These are phyloP conservation scores for Strix aluco DNA, from an alignment of 2,113 vertebrate species.

Conservation along the genomic window DNA sequence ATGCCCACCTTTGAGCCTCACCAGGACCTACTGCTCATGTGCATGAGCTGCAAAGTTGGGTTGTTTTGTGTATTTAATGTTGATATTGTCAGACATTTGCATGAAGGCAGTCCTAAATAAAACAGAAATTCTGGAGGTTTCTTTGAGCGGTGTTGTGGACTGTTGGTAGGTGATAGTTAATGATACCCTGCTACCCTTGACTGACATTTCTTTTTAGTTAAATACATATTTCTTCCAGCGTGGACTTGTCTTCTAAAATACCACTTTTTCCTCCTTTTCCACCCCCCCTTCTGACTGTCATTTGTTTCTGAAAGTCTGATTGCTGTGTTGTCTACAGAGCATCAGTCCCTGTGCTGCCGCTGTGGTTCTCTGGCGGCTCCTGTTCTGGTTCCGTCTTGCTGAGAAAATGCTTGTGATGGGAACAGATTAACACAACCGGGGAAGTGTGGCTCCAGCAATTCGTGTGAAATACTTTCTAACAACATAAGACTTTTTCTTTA, in stretches of 20 bases:
- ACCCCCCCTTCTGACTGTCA: accelerated
- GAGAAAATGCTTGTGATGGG: background rate
- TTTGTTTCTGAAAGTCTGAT: background rate
- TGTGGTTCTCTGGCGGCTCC: background rate
- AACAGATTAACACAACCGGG: background rate
- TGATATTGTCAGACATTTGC: background rate
- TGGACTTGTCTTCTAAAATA: background rate
- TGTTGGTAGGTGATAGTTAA: background rate
- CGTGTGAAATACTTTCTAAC: background rate
- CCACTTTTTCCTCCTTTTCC: background rate
- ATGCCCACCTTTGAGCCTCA: background rate
- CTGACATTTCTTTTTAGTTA: background rate
- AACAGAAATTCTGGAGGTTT: background rate
- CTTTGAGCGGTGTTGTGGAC: background rate
- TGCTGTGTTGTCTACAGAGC: background rate
- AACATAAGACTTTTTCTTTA: background rate
- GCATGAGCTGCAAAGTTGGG: background rate
- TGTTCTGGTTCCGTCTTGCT: background rate
- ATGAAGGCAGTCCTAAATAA: background rate
- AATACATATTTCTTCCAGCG: background rate
- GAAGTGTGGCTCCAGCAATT: background rate
- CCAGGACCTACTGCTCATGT: background rate
- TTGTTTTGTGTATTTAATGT: background rate
- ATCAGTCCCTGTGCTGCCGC: background rate
- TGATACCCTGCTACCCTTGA: background rate